Evolutionary conservation across 2,888 invertebrate species (phyloP).

Genomic region (Oscheius onirici): DNA sequence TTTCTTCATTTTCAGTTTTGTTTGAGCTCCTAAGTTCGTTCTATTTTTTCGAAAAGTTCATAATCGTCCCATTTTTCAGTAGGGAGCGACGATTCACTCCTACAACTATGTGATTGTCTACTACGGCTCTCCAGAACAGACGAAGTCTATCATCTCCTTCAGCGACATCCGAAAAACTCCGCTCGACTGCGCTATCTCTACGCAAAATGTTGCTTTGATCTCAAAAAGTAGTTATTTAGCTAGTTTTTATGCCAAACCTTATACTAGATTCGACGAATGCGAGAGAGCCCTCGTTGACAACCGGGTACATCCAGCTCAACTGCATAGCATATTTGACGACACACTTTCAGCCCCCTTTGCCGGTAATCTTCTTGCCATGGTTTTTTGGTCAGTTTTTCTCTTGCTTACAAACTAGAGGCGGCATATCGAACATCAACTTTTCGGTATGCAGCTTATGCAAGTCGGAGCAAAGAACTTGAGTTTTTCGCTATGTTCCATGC

Average conservation of each 20-base stretch:
- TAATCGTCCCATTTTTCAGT: slow-evolving; percentile 27
- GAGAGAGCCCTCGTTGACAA: slow-evolving; percentile 45
- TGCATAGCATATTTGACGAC: slow-evolving; percentile 44
- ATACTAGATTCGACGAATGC: slow-evolving; percentile 50
- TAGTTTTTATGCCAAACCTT: not conserved
- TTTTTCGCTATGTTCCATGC: no score
- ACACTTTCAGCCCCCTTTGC: slow-evolving; percentile 52
- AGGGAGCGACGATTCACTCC: slow-evolving; percentile 33
- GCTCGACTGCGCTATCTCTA: slow-evolving; percentile 54
- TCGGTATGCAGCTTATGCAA: no score
- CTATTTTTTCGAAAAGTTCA: not conserved
- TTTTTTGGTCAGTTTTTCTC: slow-evolving; percentile 36
- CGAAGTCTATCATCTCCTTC: slow-evolving; percentile 37
- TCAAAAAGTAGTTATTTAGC: slow-evolving; percentile 52
- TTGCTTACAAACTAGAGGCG: no score
- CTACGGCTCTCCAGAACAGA: slow-evolving; percentile 29
- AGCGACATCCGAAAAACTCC: slow-evolving; percentile 1
- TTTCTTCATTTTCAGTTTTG: not conserved
- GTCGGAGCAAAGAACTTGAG: no score
- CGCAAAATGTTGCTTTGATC: slow-evolving; percentile 61
- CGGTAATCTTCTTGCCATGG: slow-evolving; percentile 38
- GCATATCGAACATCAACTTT: no score
- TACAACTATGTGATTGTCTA: slow-evolving; percentile 36
- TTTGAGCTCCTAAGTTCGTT: no score
- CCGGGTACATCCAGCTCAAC: slow-evolving; percentile 25